Base-by-base conservation (phyloP, 2,113 vertebrate genomes). In the Brachyhypopomus occidentalis region DNA sequence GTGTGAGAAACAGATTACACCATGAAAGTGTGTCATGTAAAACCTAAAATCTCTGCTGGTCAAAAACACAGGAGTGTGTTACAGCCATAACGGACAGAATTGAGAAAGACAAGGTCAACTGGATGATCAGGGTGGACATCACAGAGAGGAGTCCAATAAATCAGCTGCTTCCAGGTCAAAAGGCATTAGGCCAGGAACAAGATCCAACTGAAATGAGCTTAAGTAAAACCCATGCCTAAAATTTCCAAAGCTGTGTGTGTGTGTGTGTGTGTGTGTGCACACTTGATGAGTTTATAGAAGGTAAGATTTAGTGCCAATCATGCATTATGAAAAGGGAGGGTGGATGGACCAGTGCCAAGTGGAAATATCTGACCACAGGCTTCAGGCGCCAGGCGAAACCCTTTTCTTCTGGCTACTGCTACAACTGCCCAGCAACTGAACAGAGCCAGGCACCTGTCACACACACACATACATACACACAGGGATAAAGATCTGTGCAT, bases 361-460 rank as follows among this genome's bases (percentile, higher is more conserved):
- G 76, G 84, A 89, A 89, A 92, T 92, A 92, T 91, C 88, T 87
- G 83, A 92, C 85, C 56, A 59, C 83, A 81, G 83, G 86, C 79
- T 74, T 67, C 90, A 79, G 90, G 89, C 87, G 84, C 89, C 90
- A 91, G 91, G 87, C 90, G 89, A 92, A 90, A 77, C 86, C 86
- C 85, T 91, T 83, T 89, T 91, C 87, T 89, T 84, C 85, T 73
- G 81, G 67, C 74, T 23, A 58, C 83, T 83, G 70, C 85, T 73
- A 76, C 85, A 86, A 90, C 89, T 90, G 88, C 86, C 76, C 86
- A 83, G 82, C 83, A 89, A 89, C 88, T 89, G 87, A 84, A 78
- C 88, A 86, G 83, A 86, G 83, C 89, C 83, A 76, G 83, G 84
- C 92, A 93, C 90, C 91, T 93, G 92, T 92, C 87, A 75, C 70